These are phyloP conservation scores for Halisarca cf. caerulea DNA, from an alignment of 37 sponge, comb jelly and placozoan genomes.

Conservation along the genomic window DNA sequence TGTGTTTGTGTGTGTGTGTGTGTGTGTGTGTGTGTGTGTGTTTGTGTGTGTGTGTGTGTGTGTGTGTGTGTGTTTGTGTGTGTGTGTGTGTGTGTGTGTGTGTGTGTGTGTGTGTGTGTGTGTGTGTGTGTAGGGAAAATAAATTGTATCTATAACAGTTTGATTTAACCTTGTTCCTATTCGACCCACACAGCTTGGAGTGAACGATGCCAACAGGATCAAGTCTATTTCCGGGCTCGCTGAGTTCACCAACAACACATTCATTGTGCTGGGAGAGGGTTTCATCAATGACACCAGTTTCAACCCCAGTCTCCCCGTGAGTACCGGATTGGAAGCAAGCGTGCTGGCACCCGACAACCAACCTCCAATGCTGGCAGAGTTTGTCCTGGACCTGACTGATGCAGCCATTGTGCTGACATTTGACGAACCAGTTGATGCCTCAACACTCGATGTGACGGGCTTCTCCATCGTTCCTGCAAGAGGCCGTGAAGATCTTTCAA, in stretches of 20 bases:
- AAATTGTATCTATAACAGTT: not conserved
- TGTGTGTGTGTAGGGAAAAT: too few relatives aligned
- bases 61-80: not conserved
- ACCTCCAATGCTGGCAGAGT: slow-evolving; percentile 34
- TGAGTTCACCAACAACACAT: slow-evolving; percentile 39
- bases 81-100: slow-evolving; percentile 34
- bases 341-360: slow-evolving; percentile 30
- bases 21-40: too few relatives aligned
- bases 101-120: not conserved
- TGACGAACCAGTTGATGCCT: slow-evolving; percentile 52
- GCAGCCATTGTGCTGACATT: slow-evolving; percentile 38
- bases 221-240: slow-evolving; percentile 31
- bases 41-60: too few relatives aligned
- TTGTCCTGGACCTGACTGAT: slow-evolving; percentile 44
- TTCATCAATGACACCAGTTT: slow-evolving; percentile 39
- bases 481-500: slow-evolving; percentile 24
- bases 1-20: too few relatives aligned
- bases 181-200: slow-evolving; percentile 11
- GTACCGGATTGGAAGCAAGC: slow-evolving; percentile 18
- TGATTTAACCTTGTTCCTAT: not conserved
- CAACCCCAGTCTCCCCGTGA: not conserved
- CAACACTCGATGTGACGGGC: slow-evolving; percentile 27
- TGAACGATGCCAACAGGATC: slow-evolving; percentile 30
- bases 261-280: slow-evolving; percentile 16
- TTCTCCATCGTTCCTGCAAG: slow-evolving; percentile 20